Evolutionary conservation across 2,113 vertebrate genomes (phyloP), one percentile per base, ranked within the genome.

Genomic region (Hylia prasina): DNA sequence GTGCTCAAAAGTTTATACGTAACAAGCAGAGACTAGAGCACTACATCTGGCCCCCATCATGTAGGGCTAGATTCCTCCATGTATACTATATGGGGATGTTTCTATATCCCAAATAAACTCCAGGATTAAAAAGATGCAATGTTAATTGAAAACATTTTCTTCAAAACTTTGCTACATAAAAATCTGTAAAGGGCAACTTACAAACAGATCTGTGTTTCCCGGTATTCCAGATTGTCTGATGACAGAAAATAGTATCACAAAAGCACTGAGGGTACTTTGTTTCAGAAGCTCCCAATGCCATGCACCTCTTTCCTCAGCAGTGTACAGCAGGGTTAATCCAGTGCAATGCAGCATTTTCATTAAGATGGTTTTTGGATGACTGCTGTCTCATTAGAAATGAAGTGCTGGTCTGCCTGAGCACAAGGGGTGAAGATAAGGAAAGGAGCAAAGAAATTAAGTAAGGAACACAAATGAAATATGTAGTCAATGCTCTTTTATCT

Each of bases 391-490:
- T 83, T 76, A 90, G 68, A 88, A 86, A 58, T 21, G 30, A 86
- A 70, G 54, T 3, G 0, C 76, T 54, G n/a, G 18, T 75, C 80
- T 89, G 53, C 75, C 58, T 66, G 61, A 65, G 81, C 35, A 82
- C 28, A 50, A 61, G 37, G 87, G 65, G 45, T 73, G 82, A 85
- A 70, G 89, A 93, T 82, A 91, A 93, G 72, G 47, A 91, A 86
- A 91, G 84, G 54, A 86, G 58, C 86, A 93, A 85, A 93, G 86
- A 95, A 96, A 95, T 95, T 51, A 68, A 82, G 51, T 64, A 54
- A 85, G 83, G 71, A 91, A 82, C 42, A 65, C 70, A 75, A 68
- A 93, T 48, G 11, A 91, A 91, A 93, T 90, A 91, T 56, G 56
- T 27, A 92, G 75, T 40, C 50, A 90, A 25, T 50, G 47, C 12